A percentile compares a stretch with the other conserved stretches of the same genome.
Conservation (phyloP, 2,113 vertebrate species). For the Ceyx margarethae region DNA sequence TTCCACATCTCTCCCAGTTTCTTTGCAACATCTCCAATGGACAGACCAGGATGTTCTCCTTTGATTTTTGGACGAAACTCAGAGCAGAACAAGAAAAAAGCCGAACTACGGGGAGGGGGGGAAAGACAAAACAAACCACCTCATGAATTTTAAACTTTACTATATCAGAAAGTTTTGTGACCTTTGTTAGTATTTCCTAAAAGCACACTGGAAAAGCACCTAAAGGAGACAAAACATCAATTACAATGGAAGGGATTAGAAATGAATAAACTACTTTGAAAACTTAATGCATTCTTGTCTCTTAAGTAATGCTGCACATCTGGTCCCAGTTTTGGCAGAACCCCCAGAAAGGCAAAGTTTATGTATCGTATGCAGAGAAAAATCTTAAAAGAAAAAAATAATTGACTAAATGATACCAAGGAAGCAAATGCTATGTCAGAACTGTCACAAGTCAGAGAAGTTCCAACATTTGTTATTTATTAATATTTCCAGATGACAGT, state of each 20-base stretch:
- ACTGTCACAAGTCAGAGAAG: background rate
- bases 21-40: constrained; percentile 93
- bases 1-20: constrained; percentile 98
- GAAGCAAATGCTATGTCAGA: background rate
- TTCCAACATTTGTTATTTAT: background rate
- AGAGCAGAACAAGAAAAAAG: constrained; percentile 96
- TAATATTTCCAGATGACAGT: background rate
- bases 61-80: constrained; percentile 96
- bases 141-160: background rate
- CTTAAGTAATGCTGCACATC: background rate
- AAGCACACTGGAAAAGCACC: background rate
- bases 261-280: background rate
- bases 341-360: background rate
- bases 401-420: background rate
- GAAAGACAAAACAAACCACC: background rate
- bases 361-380: background rate
- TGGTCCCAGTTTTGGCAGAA: background rate
- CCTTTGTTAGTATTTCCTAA: background rate
- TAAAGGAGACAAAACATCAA: background rate
- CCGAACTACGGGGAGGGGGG: constrained; percentile 78
- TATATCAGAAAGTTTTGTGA: background rate
- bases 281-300: background rate
- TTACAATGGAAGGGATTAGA: background rate
- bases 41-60: constrained; percentile 85
- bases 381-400: background rate